A percentile compares a stretch with the other conserved stretches of the same genome.
Evolutionary conservation across 64 coral and sea anemone species (phyloP).

Genomic region (Platygyra sinensis): DNA sequence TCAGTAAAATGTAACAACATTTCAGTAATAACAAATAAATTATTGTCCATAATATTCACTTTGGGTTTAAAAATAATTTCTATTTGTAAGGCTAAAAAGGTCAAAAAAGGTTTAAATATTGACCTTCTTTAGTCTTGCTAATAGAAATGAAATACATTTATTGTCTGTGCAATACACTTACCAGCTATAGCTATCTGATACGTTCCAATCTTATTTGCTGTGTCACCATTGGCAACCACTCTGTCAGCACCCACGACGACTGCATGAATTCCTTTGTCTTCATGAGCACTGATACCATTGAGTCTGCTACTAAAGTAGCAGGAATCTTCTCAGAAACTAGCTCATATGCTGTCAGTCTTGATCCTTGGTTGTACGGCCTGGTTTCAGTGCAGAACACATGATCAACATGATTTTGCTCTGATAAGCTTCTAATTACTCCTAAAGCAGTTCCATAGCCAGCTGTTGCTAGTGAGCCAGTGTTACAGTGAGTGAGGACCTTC

Average conservation of each 20-base stretch:
- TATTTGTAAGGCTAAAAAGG: too few species aligned
- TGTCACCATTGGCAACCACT: constrained; percentile 98
- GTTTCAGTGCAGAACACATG: constrained; percentile 99
- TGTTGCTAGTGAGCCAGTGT: constrained; percentile 97
- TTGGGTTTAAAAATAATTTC: too few species aligned
- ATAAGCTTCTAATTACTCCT: constrained; percentile 78
- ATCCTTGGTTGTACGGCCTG: constrained; percentile 96
- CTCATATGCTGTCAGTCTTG: constrained; percentile 94
- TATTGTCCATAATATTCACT: too few species aligned
- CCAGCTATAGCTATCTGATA: constrained; percentile 96
- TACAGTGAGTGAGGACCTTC: constrained; percentile 88
- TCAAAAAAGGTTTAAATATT: too few species aligned
- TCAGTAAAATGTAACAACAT: too few species aligned
- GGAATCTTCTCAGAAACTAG: constrained; percentile 94
- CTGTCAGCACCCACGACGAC: constrained; percentile 98
- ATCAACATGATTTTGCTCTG: constrained; percentile 60
- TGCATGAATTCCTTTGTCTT: constrained; percentile 73
- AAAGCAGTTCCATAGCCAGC: constrained; percentile 95
- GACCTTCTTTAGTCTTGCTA: too few species aligned
- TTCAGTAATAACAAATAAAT: too few species aligned
- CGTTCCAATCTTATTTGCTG: constrained; percentile 98
- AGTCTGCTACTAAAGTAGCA: constrained; percentile 90
- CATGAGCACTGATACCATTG: constrained; percentile 91
- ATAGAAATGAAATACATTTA: too few species aligned
- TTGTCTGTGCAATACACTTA: neutral